Base-by-base conservation (phyloP, 2,888 invertebrate genomes). In the Antheraea assamensis region DNA sequence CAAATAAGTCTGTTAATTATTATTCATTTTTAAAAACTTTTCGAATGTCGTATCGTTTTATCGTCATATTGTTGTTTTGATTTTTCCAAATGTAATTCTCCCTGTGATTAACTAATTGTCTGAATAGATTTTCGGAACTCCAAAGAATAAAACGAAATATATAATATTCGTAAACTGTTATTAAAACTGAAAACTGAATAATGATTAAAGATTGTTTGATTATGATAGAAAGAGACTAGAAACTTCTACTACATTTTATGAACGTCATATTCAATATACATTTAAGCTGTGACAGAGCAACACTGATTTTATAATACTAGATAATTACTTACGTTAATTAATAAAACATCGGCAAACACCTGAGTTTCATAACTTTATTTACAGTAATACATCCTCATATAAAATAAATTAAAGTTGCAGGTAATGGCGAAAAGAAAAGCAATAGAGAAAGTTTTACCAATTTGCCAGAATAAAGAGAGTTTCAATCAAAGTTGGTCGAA, bases 391-490 rank as follows among this genome's bases (percentile, higher is more conserved):
- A 64, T 30, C 3, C 61, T 30, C 10, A 64, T 30, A 30, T 64
- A 55, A 55, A 13, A 35, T 24, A 73, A 70, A 73, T 75, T 74
- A 80, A 80, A 84, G 82, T 78, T 78, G 78, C 73, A 77, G 71
- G 73, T 71, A 77, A 66, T 77, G 24, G 75, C 74, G 80, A 84
- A 84, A 90, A 90, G 89, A 89, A 93, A 92, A 92, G 86, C 89
- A 90, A 92, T 92, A 85, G 87, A 78, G 78, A 78, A 92, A 93
- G 86, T 93, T 93, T 88, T 84, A 83, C 88, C 91, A 92, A 92
- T 92, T 92, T 90, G 82, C 84, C 84, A 89, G 86, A 92, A 92
- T 92, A 93, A 92, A 92, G 92, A 90, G 90, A 89, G 89, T 88
- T 83, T 82, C 81, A 83, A 83, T 84, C 83, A 83, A 84, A 84